Base-by-base conservation (phyloP, 2,113 vertebrate genomes). In the Macaca nemestrina region DNA sequence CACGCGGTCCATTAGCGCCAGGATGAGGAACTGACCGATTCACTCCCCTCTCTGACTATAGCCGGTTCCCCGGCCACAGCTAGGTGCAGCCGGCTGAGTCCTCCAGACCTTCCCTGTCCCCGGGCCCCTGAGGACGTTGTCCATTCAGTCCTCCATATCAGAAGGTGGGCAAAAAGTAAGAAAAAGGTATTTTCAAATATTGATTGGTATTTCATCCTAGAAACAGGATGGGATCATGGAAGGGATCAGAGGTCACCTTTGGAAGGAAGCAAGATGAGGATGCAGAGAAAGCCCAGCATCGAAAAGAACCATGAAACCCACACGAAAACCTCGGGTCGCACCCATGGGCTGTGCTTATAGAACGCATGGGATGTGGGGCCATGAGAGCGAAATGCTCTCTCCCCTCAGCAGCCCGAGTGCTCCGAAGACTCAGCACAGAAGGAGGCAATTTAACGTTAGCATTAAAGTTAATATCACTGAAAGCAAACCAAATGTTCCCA, bases 1-100 rank as follows among this genome's bases (percentile, higher is more conserved):
- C 89, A 57, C 25, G 59, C 67, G 90, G 96, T 98, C 98, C 96
- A 97, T 98, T 94, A 96, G 95, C 78, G 90, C 80, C 6, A 94
- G 72, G 97, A 96, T 93, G 68, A 67, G 89, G 88, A 88, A 97
- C 93, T 59, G 57, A 88, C 12, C 52, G 22, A 84, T 94, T 95
- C 91, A 70, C 92, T 79, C 18, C 89, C 2, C 1, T 87, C 97
- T 94, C 94, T 88, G 88, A 75, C 64, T 2, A 27, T 0, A 1
- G 27, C 0, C 2, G 38, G 90, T 93, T 0, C 0, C 88, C 0
- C 0, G 73, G 32, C 38, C 0, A 4, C 78, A 64, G 94, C 81
- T 93, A 3, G 48, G 38, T 4, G 87, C 64, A 27, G 40, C 0
- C 1, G 6, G 0, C 52, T 0, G 52, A 93, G 14, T 30, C 79